phyloP scores from a whole-genome alignment of 2,113 vertebrate species.

The Atlantisia rogersi region DNA sequence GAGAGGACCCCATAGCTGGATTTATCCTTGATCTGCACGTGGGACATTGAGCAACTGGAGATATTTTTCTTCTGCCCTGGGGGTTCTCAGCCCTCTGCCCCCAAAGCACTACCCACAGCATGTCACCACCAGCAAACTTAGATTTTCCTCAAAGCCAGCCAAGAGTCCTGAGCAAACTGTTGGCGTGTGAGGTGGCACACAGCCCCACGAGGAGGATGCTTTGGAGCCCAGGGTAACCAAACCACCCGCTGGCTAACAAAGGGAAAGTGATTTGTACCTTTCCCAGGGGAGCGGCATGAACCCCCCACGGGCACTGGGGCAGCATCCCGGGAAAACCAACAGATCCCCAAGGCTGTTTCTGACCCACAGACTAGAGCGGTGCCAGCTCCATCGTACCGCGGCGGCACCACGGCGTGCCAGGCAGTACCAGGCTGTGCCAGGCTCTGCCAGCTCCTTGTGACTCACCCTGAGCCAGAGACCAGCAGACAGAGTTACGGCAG shows the following conservation, averaged over 20 bases:
- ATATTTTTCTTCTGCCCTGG: background rate
- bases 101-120: rapidly evolving
- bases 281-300: background rate
- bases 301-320: rapidly evolving
- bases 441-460: background rate
- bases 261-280: background rate
- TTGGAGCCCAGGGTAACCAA: background rate
- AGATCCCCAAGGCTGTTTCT: background rate
- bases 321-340: background rate
- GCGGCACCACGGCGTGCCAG: background rate
- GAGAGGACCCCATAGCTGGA: background rate
- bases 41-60: background rate
- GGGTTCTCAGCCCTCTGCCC: background rate
- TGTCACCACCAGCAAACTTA: background rate
- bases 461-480: background rate
- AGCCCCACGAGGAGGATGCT: background rate
- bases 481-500: background rate
- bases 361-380: rapidly evolving
- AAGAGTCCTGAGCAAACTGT: background rate
- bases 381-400: background rate
- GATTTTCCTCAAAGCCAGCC: background rate
- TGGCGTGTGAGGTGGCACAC: background rate
- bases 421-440: background rate
- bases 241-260: background rate
- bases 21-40: background rate